Base-by-base conservation (phyloP, 2,888 invertebrate genomes). In the Acrobasis consociella region DNA sequence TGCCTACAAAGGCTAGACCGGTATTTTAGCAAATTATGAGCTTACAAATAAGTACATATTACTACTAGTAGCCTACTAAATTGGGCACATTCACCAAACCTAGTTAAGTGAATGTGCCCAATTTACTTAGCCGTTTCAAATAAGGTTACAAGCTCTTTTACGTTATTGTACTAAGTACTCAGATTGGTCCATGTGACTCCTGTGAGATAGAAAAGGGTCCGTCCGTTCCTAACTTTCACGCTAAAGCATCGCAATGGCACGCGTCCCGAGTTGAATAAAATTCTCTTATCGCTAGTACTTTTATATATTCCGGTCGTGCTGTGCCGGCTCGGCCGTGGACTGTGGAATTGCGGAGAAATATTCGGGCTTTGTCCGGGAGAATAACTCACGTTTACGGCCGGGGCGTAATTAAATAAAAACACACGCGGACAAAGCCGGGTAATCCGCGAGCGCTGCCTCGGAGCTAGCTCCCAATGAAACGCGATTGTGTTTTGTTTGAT, bases 371-470 rank as follows among this genome's bases (percentile, higher is more conserved):
- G 56, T 56, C 42, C 56, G 16, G n/a, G 17, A 17, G 42, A 56
- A 56, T 56, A 56, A 56, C 39, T 56, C 56, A 56, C 42, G 16
- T 15, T 42, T 46, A 42, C n/a, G 56, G 55, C 38, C 13, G 38
- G 42, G 5, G 56, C 42, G 59, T 60, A 50, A 60, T 60, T 60
- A 50, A 60, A 60, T 60, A 60, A 60, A 50, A 60, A 60, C 56
- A 58, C 56, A 58, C 59, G 13, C 31, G 37, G 16, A 60, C 59
- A 50, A 49, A 58, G 59, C 50, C 50, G 38, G 37, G 50, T 38
- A 59, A 60, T 60, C 50, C 59, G 49, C 16, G 8, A 5, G 52
- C 31, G 46, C 46, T n/a, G 46, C 46, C 5, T n/a, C 13, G 13
- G 11, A 7, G 13, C 46, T 46, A 3, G 13, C n/a, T 11, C 2